Conservation (phyloP, 2,797 vertebrate genomes). For the Urosaurus nigricauda region DNA sequence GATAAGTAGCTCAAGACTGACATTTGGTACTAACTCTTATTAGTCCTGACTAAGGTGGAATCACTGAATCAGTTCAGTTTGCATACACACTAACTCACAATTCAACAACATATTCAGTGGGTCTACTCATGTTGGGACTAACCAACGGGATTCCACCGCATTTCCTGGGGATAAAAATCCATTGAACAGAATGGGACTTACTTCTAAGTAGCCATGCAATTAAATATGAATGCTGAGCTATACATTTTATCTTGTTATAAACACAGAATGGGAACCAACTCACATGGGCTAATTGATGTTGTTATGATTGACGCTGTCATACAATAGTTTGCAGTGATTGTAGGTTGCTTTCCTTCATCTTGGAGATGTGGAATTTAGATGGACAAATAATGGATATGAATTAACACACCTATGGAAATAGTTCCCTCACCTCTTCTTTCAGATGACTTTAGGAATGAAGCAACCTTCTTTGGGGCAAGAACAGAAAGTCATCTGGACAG, state of each 20-base stretch:
- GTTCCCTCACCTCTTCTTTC: neutral
- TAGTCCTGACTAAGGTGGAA: too few species aligned
- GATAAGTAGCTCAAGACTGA: too few species aligned
- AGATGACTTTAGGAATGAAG: neutral
- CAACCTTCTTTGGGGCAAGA: neutral
- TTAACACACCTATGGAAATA: neutral
- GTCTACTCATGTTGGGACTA: too few species aligned
- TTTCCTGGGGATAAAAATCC: too few species aligned
- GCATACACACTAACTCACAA: too few species aligned
- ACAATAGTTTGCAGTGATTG: too few species aligned
- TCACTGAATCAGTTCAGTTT: too few species aligned
- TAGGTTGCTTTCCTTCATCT: neutral
- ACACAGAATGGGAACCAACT: neutral
- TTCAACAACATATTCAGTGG: too few species aligned
- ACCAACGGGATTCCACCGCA: too few species aligned
- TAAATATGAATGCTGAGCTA: neutral
- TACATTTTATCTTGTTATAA: neutral
- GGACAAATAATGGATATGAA: neutral
- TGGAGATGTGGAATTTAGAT: neutral
- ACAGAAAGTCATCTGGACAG: neutral
- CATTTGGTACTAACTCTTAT: too few species aligned
- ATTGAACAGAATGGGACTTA: neutral
- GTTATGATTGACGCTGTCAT: neutral
- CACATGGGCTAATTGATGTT: neutral
- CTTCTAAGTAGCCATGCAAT: neutral